Evolutionary conservation across 2,113 vertebrate genomes (phyloP), one percentile per base, ranked within the genome.

Genomic region (Sterrhoptilus dennistouni): DNA sequence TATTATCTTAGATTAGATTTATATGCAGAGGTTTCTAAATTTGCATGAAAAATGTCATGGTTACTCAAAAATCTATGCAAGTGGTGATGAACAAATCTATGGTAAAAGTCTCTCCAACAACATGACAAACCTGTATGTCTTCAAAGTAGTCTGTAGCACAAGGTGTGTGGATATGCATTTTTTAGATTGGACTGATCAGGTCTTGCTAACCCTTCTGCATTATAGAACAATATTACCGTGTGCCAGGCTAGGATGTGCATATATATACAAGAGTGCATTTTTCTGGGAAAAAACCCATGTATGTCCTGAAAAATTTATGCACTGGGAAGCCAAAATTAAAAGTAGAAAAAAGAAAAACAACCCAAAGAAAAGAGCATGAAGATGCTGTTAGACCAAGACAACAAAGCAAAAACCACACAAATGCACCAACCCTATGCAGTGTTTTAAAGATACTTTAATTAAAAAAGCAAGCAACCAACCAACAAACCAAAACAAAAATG

Each of bases 241-340:
- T 53, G 5, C 59, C 20, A 19, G 21, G 19, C 12, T 74, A 38
- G 12, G 23, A 15, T 1, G 0, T 64, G 14, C 2, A 3, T 71
- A 19, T 35, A 12, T 57, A 35, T 33, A 63, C 18, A 65, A 13
- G n/a, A 64, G 14, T 52, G 10, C 18, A 19, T 74, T 76, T 78
- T 19, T 44, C 28, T 33, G n/a, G 40, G 24, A 1, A 28, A 72
- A 89, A 68, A 88, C 12, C 7, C 27, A 28, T 52, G 15, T 28
- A 17, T 17, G 27, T 29, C 50, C 50, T 52, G 15, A 52, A 53
- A 53, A 53, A 53, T 11, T 29, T 53, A 29, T 53, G 28, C 29
- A 53, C 52, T 53, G 28, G 52, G 52, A 29, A 53, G 52, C 52
- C 52, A 53, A 53, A 53, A 53, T 53, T 18, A 53, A 29, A 53